Evolutionary conservation across 2,888 invertebrate genomes (phyloP).

Genomic region (Quadriops clusia): DNA sequence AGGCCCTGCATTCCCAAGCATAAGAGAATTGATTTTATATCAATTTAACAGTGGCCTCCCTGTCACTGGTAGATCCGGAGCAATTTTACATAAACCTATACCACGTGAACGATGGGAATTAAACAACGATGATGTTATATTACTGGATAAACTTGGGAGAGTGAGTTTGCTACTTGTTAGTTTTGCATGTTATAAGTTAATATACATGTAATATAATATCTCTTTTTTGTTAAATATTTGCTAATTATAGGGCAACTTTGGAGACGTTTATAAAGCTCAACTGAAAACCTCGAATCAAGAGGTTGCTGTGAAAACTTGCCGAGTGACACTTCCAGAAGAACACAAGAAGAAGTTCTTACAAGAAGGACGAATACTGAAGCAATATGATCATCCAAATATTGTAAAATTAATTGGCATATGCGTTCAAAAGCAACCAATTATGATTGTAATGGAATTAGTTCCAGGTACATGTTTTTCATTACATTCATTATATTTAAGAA

Average conservation of each 20-base stretch:
- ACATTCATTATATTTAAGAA: not conserved
- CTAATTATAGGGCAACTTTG: conserved; percentile 78
- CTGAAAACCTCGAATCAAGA: conserved; percentile 71
- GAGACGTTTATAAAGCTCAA: conserved; percentile 89
- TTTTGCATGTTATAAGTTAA: not conserved
- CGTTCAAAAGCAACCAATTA: conserved; percentile 94
- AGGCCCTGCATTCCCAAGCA: conserved; percentile 86
- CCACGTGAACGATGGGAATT: conserved; percentile 89
- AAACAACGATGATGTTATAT: conserved; percentile 86
- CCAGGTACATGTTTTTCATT: conserved; percentile 43
- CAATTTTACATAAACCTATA: conserved; percentile 75
- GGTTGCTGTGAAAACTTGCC: conserved; percentile 93
- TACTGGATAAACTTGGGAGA: conserved; percentile 87
- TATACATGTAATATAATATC: not conserved
- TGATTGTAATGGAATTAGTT: conserved; percentile 98
- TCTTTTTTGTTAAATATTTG: conserved; percentile 4
- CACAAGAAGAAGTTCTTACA: conserved; percentile 87
- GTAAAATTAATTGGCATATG: conserved; percentile 94
- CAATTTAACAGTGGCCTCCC: conserved; percentile 77
- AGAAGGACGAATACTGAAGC: conserved; percentile 90
- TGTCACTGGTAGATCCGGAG: conserved; percentile 86
- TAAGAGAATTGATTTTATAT: conserved; percentile 81
- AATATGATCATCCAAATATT: conserved; percentile 94
- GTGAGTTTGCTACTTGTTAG: conserved; percentile 43
- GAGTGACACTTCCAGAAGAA: conserved; percentile 87